phyloP scores from a whole-genome alignment of 2,113 vertebrate genomes.

The Himantopus leucocephalus region DNA sequence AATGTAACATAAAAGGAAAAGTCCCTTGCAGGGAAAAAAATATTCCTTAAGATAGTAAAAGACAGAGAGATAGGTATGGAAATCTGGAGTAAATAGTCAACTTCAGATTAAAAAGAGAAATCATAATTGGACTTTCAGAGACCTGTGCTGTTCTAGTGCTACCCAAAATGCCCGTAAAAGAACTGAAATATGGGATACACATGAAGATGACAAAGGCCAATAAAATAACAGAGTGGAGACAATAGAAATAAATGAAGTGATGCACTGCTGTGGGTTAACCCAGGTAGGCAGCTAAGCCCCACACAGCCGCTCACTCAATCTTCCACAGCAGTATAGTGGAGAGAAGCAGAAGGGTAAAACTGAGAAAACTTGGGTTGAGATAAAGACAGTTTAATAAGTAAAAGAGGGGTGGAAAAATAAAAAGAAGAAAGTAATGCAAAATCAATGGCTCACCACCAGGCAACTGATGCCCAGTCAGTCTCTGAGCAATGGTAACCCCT shows the following conservation, averaged over 20 bases:
- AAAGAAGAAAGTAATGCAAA: background rate
- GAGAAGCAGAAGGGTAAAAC: background rate
- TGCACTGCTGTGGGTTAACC: background rate
- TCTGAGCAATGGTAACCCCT: background rate
- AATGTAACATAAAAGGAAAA: background rate
- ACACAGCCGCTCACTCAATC: background rate
- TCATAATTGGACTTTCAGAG: background rate
- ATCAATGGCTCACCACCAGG: background rate
- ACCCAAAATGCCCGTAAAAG: background rate
- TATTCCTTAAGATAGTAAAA: background rate
- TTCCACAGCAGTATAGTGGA: background rate
- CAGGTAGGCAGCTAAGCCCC: background rate
- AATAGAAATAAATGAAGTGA: background rate
- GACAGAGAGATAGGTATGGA: background rate
- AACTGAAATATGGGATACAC: background rate
- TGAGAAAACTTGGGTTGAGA: background rate
- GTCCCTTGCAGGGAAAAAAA: background rate
- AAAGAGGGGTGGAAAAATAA: background rate
- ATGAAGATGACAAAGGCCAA: background rate
- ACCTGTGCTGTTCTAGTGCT: background rate
- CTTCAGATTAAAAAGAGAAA: background rate
- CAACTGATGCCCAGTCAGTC: background rate
- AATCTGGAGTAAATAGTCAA: background rate
- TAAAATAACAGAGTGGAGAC: background rate
- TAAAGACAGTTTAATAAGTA: background rate